These are phyloP conservation scores for Seira ritae DNA, from an alignment of 2,888 invertebrate genomes.

Conservation along the genomic window DNA sequence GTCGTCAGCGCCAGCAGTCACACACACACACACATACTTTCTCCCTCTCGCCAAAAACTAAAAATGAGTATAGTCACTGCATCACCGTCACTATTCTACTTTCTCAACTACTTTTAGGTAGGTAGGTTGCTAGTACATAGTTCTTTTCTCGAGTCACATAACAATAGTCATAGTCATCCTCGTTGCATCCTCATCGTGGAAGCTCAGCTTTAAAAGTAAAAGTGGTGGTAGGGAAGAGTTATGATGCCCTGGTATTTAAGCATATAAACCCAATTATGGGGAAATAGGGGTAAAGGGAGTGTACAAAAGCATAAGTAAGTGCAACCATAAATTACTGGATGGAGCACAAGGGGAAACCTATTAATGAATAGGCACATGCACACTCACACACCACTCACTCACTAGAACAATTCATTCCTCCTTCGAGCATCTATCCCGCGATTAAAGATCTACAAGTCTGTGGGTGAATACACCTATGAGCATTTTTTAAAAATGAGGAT, in stretches of 20 bases:
- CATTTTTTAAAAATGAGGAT: too few relatives aligned
- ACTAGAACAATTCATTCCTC: not conserved
- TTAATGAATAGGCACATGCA: constrained; percentile 4
- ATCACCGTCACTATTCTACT: too few relatives aligned
- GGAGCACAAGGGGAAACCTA: constrained; percentile 18
- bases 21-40: not conserved
- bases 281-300: constrained; percentile 14
- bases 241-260: constrained; percentile 14
- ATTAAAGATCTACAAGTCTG: not conserved
- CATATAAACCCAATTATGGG: constrained; percentile 9
- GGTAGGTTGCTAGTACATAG: too few relatives aligned
- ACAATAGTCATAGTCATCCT: too few relatives aligned
- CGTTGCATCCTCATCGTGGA: too few relatives aligned
- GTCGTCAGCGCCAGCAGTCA: constrained; percentile 4
- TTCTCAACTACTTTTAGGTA: too few relatives aligned
- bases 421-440: constrained; percentile 1
- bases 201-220: not conserved
- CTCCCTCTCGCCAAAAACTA: too few relatives aligned
- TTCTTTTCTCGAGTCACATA: too few relatives aligned
- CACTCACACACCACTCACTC: not conserved
- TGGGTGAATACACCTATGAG: not conserved
- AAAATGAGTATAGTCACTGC: too few relatives aligned
- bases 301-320: constrained; percentile 4
- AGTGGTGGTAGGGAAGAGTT: not conserved
- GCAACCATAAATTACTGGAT: constrained; percentile 31